Percentiles rank a stretch among this genome's conserved stretches.
These are phyloP conservation scores for Brachionus plicatilis DNA, from an alignment of 1,140 invertebrate genomes.

Conservation along the genomic window DNA sequence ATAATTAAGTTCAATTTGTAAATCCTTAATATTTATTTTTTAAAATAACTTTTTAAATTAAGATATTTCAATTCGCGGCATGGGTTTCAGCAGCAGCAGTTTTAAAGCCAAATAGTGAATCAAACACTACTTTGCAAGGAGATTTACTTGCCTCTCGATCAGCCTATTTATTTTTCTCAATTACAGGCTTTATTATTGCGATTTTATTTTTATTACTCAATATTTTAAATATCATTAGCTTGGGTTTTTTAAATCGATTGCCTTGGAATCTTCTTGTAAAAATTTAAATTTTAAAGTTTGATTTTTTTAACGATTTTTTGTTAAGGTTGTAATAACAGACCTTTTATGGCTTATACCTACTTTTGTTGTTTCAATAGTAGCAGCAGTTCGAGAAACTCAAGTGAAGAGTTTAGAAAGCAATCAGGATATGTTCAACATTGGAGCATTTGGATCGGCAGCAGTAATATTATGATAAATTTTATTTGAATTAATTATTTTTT, in stretches of 20 bases:
- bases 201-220: not conserved
- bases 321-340: not conserved
- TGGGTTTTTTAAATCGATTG: constrained; percentile 15
- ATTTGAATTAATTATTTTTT: not conserved
- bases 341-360: constrained; percentile 30
- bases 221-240: not conserved
- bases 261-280: constrained; percentile 18
- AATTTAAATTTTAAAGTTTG: not conserved
- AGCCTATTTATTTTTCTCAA: constrained; percentile 33
- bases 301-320: not conserved
- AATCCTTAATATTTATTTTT: not conserved
- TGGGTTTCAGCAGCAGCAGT: constrained; percentile 36
- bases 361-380: constrained; percentile 32
- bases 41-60: not conserved
- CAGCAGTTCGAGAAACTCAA: constrained; percentile 23
- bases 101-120: not conserved
- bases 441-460: constrained; percentile 35
- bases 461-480: not conserved
- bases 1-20: too few relatives aligned
- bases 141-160: not conserved
- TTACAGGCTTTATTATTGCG: not conserved
- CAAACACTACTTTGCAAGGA: not conserved
- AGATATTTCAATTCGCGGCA: constrained; percentile 36
- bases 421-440: not conserved
- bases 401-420: not conserved